Percentiles rank a stretch among this genome's conserved stretches.
These are phyloP conservation scores for Palaemon carinicauda DNA, from an alignment of 1,140 invertebrate species.

Conservation along the genomic window DNA sequence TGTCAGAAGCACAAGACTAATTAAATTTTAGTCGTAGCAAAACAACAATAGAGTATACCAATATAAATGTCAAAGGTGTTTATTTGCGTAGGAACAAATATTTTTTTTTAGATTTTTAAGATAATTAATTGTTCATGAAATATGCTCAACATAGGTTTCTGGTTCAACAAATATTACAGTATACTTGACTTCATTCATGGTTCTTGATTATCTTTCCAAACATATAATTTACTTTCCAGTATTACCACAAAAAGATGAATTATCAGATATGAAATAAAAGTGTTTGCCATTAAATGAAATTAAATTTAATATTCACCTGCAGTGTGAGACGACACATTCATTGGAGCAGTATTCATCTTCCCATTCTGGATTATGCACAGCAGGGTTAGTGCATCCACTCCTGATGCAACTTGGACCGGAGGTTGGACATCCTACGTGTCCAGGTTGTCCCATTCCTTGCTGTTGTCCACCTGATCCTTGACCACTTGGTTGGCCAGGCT, in stretches of 20 bases:
- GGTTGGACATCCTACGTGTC: conserved; percentile 38
- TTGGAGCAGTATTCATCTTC: conserved; percentile 97
- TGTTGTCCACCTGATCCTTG: conserved; percentile 31
- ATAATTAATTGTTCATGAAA: not conserved
- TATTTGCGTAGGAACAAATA: no score
- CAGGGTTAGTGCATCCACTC: conserved; percentile 88
- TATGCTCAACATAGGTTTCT: no score
- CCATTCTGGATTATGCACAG: conserved; percentile 92
- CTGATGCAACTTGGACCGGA: conserved; percentile 74
- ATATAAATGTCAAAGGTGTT: no score
- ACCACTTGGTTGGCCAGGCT: conserved; percentile 63
- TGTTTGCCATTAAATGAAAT: not conserved
- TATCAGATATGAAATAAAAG: not conserved
- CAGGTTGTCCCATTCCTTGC: conserved; percentile 29
- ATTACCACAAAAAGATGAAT: not conserved
- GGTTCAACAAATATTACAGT: no score
- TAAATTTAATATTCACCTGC: conserved; percentile 69
- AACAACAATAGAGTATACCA: no score
- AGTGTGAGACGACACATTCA: conserved; percentile 96
- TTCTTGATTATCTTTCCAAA: no score
- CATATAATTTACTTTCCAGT: no score
- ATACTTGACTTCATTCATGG: no score
- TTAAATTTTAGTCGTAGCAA: no score
- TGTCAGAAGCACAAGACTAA: no score
- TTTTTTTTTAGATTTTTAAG: no score